Base-by-base conservation (phyloP, 2,113 vertebrate genomes). In the Lepus timidus region DNA sequence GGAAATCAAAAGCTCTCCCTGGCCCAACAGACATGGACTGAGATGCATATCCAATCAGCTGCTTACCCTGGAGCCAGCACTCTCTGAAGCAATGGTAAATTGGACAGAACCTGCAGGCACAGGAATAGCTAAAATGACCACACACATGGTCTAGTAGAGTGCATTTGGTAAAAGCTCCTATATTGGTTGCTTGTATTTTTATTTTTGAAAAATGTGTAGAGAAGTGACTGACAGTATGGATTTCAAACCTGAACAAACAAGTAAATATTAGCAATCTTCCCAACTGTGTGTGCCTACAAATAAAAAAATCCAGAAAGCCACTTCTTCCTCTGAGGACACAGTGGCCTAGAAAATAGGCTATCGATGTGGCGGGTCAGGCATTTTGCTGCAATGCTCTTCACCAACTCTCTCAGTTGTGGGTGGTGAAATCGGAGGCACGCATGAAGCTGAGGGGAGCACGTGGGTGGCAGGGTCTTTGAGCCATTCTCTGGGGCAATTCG, bases 401-500 rank as follows among this genome's bases (percentile, higher is more conserved):
- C 58, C 2, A 0, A 0, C 51, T 3, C 20, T 52, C n/a, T 52
- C 16, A n/a, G 20, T 0, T 2, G 23, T 1, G 71, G 62, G 25
- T 74, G 83, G n/a, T 17, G 22, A 85, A 23, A 64, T 83, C 80
- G 75, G 64, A 95, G 44, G 17, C 33, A 13, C 62, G 85, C 10
- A 2, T 79, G 67, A 97, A 95, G 39, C 4, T 78, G 0, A 1
- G 85, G 51, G 92, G 75, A 81, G 33, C 82, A 39, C 8, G 85
- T 23, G 33, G 12, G 49, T 52, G 22, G 51, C 86, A 90, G 74
- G 27, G 88, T 71, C 62, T 95, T 62, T 76, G 96, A 82, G 73
- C 90, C 95, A 10, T 93, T 91, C 87, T 23, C 11, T 83, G 84
- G 94, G 80, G 92, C 83, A 79, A 86, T 91, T 71, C 12, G 55